A percentile compares a stretch with the other conserved stretches of the same genome.
phyloP scores from a whole-genome alignment of 2,888 invertebrate species.

The Congeria kusceri region DNA sequence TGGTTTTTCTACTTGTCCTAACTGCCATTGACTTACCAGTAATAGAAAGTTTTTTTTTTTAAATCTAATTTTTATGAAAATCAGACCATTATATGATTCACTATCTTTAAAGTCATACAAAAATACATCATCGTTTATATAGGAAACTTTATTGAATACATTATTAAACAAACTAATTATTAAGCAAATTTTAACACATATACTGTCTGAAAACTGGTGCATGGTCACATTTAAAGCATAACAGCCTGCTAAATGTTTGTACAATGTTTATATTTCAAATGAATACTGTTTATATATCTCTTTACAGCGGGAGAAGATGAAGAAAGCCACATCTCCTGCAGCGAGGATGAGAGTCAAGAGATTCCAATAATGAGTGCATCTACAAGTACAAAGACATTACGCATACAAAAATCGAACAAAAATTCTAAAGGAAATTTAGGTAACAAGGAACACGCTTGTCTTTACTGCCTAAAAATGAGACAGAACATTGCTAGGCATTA shows the following conservation, averaged over 20 bases:
- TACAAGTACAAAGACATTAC: conserved; percentile 15
- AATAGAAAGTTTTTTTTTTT: no score
- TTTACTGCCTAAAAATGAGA: conserved; percentile 33
- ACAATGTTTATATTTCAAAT: conserved; percentile 5
- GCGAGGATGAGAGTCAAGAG: conserved; percentile 4
- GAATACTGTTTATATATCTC: conserved; percentile 13
- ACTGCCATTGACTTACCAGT: no score
- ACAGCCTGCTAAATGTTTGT: not conserved
- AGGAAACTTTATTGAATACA: no score
- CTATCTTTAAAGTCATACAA: no score
- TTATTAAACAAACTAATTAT: no score
- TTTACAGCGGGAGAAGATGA: conserved; percentile 18
- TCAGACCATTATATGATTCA: no score
- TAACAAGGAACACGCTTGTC: conserved; percentile 40
- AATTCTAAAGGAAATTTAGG: conserved; percentile 12
- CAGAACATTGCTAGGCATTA: conserved; percentile 44
- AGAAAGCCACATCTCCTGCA: conserved; percentile 1
- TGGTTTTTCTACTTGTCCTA: no score
- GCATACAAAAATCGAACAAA: conserved; percentile 7
- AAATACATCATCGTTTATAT: no score
- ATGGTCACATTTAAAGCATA: not conserved
- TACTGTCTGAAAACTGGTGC: conserved; percentile 11
- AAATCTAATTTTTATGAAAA: no score
- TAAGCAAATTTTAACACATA: not conserved
- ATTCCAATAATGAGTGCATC: conserved; percentile 10